Evolutionary conservation across 2,888 invertebrate genomes (phyloP), one percentile per base, ranked within the genome.

Genomic region (Eilema griseolum): DNA sequence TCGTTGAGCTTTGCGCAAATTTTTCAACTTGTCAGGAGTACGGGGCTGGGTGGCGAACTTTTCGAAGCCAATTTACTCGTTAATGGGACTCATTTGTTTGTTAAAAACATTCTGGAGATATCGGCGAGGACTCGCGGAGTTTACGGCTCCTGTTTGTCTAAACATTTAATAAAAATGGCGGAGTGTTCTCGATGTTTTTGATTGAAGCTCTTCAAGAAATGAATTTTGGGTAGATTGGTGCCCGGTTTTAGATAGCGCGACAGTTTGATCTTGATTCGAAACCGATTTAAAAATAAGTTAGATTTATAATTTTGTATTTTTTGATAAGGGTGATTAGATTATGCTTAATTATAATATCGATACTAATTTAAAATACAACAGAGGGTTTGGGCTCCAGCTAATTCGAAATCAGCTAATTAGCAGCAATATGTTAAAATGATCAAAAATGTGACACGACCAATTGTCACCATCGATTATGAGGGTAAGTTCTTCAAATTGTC

Each of bases 21-120:
- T 91, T 91, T 91, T 92, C 90, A 90, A 84, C 80, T 84, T 86
- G 89, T 87, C 88, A 85, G 69, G 68, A 76, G 83, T 82, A 83
- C 76, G 75, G 71, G 65, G 73, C 74, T 68, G 70, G 69, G 65
- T 68, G 74, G 68, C 61, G 81, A 91, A 92, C 85, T 90, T 92
- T 90, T 82, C 83, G 75, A 77, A 91, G 86, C 88, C 90, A 92
- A 92, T 92, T 92, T 90, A 86, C 89, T 86, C 85, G 88, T 89
- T 92, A 92, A 92, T 90, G 87, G 89, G 81, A 46, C 85, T 81
- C 88, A 92, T 92, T 92, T 92, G 90, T 91, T 91, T 81, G 85
- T 83, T 79, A 88, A 88, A 88, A 89, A 89, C 89, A 86, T 87
- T 83, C 78, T 78, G 64, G 77, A 81, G 81, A 79, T 81, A 81